Evolutionary conservation across 1,140 invertebrate species (phyloP).

Genomic region (Heterodera carotae): DNA sequence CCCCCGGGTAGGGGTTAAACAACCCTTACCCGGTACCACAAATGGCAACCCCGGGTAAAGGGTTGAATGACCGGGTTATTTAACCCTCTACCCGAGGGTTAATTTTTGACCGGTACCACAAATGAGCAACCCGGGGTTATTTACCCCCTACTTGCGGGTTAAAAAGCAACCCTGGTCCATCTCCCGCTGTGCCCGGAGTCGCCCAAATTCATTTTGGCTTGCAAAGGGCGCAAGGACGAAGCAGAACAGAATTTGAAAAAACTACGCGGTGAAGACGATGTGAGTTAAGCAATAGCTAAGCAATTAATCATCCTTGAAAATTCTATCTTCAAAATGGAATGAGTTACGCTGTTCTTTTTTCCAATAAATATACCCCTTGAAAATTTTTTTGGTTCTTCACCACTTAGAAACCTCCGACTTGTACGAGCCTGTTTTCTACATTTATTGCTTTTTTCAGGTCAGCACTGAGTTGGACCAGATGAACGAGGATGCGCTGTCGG

Average conservation of each 20-base stretch:
- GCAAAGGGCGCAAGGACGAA: constrained; percentile 47
- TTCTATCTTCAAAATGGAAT: no score
- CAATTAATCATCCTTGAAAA: no score
- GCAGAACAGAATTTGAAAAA: constrained; percentile 63
- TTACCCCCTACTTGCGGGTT: no score
- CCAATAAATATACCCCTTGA: neutral
- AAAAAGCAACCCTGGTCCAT: no score
- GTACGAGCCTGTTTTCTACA: neutral
- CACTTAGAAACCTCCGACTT: no score
- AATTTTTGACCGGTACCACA: no score
- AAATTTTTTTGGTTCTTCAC: neutral
- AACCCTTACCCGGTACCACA: no score
- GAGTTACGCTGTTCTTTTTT: constrained; percentile 51
- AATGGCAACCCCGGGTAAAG: no score
- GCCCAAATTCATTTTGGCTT: constrained; percentile 77
- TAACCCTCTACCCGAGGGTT: no score
- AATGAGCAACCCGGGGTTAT: no score
- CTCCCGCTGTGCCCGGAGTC: constrained; percentile 86
- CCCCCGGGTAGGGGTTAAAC: no score
- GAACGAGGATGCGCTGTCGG: constrained; percentile 51
- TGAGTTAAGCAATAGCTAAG: constrained; percentile 33
- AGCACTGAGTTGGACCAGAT: constrained; percentile 55
- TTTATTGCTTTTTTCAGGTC: constrained; percentile 35
- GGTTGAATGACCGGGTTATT: no score
- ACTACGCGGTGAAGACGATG: constrained; percentile 51